phyloP scores from a whole-genome alignment of 2,888 invertebrate species.

The Dyspetes luteomarginatus region DNA sequence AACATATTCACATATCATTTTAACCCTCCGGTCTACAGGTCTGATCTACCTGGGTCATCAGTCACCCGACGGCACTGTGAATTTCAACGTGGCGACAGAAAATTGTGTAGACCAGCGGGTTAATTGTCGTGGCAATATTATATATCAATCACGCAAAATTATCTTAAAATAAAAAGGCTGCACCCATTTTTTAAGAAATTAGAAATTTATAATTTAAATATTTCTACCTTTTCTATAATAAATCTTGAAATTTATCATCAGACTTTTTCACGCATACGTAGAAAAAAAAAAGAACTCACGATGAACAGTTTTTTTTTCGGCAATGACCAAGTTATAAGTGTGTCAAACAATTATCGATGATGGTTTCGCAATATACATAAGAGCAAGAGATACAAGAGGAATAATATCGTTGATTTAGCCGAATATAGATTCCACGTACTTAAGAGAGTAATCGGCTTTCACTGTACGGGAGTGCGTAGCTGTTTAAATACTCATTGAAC shows the following conservation, averaged over 20 bases:
- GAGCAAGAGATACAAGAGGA: neutral
- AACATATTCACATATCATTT: too few species aligned
- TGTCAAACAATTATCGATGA: slow-evolving; percentile 59
- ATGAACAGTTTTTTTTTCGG: neutral
- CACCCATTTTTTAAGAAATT: too few species aligned
- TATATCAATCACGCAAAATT: too few species aligned
- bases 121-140: too few species aligned
- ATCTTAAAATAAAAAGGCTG: too few species aligned
- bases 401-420: slow-evolving; percentile 23
- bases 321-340: slow-evolving; percentile 43
- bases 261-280: neutral
- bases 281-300: slow-evolving; percentile 2
- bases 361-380: neutral
- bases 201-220: too few species aligned
- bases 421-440: slow-evolving; percentile 4
- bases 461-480: slow-evolving; percentile 36
- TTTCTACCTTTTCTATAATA: too few species aligned
- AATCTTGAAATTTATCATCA: neutral
- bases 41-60: too few species aligned
- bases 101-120: too few species aligned
- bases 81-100: too few species aligned
- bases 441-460: slow-evolving; percentile 28
- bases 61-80: too few species aligned
- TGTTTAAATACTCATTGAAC: slow-evolving; percentile 4
- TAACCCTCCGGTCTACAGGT: too few species aligned